These are phyloP conservation scores for Catocala nupta DNA, from an alignment of 2,888 invertebrate genomes.

Conservation along the genomic window DNA sequence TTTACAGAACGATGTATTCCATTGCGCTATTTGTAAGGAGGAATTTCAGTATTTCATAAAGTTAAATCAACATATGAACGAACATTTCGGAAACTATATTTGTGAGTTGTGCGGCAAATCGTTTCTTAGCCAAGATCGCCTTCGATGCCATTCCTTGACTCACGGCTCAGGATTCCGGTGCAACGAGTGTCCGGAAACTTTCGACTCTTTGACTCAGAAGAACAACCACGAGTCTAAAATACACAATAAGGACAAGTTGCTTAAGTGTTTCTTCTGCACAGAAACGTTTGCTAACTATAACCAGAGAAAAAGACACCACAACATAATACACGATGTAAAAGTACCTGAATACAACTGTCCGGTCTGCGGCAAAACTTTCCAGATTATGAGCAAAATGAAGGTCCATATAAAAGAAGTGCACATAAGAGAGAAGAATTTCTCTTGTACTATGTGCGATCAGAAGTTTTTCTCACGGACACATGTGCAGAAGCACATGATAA, in stretches of 20 bases:
- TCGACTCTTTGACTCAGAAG: constrained; percentile 67
- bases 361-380: constrained; percentile 70
- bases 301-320: constrained; percentile 70
- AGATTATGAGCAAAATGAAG: constrained; percentile 71
- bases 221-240: constrained; percentile 65
- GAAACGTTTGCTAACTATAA: constrained; percentile 71
- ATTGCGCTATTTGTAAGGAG: constrained; percentile 72
- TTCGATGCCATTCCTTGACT: constrained; percentile 68
- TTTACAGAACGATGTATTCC: constrained; percentile 57
- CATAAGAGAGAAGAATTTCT: constrained; percentile 76
- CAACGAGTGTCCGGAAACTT: constrained; percentile 64
- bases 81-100: constrained; percentile 73
- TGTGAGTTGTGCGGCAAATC: constrained; percentile 80
- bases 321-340: constrained; percentile 61
- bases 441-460: constrained; percentile 81
- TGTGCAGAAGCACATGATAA: constrained; percentile 84
- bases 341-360: constrained; percentile 68
- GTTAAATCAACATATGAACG: constrained; percentile 81
- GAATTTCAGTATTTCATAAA: constrained; percentile 77
- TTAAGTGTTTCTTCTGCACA: constrained; percentile 72
- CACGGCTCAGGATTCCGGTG: constrained; percentile 73
- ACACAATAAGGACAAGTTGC: constrained; percentile 64
- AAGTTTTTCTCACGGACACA: constrained; percentile 83
- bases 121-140: constrained; percentile 71
- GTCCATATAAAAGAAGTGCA: constrained; percentile 79